Evolutionary conservation across 2,888 invertebrate genomes (phyloP), one percentile per base, ranked within the genome.

Genomic region (Limnephilus auricula): DNA sequence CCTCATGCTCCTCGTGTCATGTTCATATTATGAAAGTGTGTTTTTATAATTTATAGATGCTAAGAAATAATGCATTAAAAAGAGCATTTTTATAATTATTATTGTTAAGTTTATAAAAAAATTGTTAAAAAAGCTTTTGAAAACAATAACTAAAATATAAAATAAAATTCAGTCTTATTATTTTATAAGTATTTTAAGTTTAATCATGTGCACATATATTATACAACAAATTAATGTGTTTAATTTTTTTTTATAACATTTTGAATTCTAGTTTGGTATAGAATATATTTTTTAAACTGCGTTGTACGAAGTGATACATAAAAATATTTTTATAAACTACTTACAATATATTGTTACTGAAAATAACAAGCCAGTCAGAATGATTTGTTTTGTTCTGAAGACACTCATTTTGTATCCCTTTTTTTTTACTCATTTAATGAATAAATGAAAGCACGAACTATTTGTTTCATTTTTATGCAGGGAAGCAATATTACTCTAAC

Each of bases 71-170:
- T 65, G 65, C 65, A 65, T 65, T 65, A 10, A 65, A 65, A 65
- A n/a, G n/a, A 65, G 65, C 65, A 65, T 65, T 65, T 65, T 65
- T n/a, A 65, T 65, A 65, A 65, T 25, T 65, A 65, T 65, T 65
- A n/a, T 65, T 32, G 32, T 80, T 32, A 80, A 80, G 32, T 32
- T 32, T 80, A 80, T 80, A 80, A 80, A 80, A 80, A 80, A 80
- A 80, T 32, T 31, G 12, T 31, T 31, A 30, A 30, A 79, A 30
- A 79, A 15, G 32, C 32, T 31, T 80, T 80, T 32, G 80, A 32
- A 65, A 65, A 65, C 18, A n/a, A 65, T 9, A 65, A 9, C 0
- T 9, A 1, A 65, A 1, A 65, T 18, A 25, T 3, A 15, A 45
- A 45, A 45, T 15, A 3, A 45, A 13, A 45, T 45, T 45, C 4